Evolutionary conservation across 2,888 invertebrate genomes (phyloP).

Genomic region (Eledone cirrhosa): DNA sequence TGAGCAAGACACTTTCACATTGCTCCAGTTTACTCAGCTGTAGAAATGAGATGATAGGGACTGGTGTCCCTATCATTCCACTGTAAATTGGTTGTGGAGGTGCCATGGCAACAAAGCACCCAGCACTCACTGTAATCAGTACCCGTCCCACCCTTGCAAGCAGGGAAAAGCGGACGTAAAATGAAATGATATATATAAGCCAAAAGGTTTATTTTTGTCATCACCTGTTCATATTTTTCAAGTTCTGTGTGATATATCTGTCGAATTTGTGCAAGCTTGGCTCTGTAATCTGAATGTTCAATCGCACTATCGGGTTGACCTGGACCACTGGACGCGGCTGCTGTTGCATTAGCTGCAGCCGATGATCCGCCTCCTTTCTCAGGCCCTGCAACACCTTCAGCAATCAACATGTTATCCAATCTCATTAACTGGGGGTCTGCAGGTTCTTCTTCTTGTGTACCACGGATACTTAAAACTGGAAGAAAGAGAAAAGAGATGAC

Average conservation of each 20-base stretch:
- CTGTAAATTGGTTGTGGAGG: too few species aligned
- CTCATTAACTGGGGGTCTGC: slow-evolving; percentile 98
- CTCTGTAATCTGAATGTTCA: slow-evolving; percentile 99
- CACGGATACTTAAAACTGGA: slow-evolving; percentile 89
- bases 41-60: too few species aligned
- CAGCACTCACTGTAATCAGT: too few species aligned
- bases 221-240: slow-evolving; percentile 98
- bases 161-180: too few species aligned
- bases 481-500: slow-evolving; percentile 36
- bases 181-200: slow-evolving; percentile 15
- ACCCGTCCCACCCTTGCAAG: too few species aligned
- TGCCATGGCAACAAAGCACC: too few species aligned
- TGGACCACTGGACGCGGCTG: slow-evolving; percentile 73
- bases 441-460: slow-evolving; percentile 97
- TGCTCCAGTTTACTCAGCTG: too few species aligned
- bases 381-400: slow-evolving; percentile 79
- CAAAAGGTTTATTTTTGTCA: slow-evolving; percentile 41
- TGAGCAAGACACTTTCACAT: too few species aligned
- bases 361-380: slow-evolving; percentile 66
- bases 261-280: slow-evolving; percentile 97
- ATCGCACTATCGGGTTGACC: slow-evolving; percentile 79
- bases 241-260: slow-evolving; percentile 99
- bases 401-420: slow-evolving; percentile 95
- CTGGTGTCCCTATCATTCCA: too few species aligned
- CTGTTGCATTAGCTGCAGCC: slow-evolving; percentile 63